phyloP scores from a whole-genome alignment of 2,797 vertebrate species.

The Varecia variegata region DNA sequence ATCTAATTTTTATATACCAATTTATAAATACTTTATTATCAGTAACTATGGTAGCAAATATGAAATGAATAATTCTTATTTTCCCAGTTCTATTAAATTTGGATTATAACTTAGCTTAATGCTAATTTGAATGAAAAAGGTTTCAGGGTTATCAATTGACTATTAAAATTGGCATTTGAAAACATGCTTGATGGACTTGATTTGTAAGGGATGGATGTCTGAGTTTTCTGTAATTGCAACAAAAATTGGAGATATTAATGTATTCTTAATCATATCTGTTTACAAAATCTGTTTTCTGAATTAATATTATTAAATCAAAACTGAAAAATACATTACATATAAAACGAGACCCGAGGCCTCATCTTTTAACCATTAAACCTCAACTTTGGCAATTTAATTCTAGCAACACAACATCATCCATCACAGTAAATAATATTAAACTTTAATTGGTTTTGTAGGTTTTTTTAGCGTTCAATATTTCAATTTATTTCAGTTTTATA shows the following conservation, averaged over 20 bases:
- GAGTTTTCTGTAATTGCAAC: background rate
- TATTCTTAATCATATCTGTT: background rate
- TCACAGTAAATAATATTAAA: slow-evolving; percentile 33
- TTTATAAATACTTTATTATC: background rate
- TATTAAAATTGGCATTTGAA: background rate
- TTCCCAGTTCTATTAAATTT: background rate
- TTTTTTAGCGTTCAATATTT: background rate
- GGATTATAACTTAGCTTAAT: background rate
- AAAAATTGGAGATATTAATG: background rate
- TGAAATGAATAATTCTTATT: background rate
- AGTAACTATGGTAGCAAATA: background rate
- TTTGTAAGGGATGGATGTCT: background rate
- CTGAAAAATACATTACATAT: background rate
- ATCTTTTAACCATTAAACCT: slow-evolving; percentile 13
- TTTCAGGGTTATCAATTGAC: background rate
- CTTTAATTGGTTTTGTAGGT: background rate
- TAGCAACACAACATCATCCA: background rate
- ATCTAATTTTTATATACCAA: background rate
- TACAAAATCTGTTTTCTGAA: background rate
- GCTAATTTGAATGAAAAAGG: background rate
- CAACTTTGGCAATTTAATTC: slow-evolving; percentile 17
- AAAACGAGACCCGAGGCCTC: background rate
- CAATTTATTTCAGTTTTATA: slow-evolving; percentile 1
- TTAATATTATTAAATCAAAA: slow-evolving; percentile 25
- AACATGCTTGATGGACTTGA: background rate